A percentile compares a stretch with the other conserved stretches of the same genome.
Evolutionary conservation across 2,797 vertebrate genomes (phyloP).

Genomic region (Onychomys arenicola): DNA sequence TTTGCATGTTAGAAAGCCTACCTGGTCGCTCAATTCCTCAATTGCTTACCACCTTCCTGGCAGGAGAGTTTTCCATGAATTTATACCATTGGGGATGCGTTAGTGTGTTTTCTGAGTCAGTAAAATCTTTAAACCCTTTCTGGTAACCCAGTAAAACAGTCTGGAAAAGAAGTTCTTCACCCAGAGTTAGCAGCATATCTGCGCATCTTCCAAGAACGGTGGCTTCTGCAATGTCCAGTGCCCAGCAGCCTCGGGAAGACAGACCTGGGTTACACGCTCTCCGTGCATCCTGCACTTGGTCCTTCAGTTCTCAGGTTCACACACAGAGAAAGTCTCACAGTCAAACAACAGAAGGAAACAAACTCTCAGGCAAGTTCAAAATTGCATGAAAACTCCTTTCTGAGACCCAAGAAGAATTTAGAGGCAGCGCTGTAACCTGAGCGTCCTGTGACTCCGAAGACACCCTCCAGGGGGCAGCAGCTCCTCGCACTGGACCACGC

Average conservation of each 20-base stretch:
- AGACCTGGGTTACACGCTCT: not conserved
- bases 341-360: constrained; percentile 29
- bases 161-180: not conserved
- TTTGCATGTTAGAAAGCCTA: not conserved
- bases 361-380: not conserved
- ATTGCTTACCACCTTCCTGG: not conserved
- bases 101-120: not conserved
- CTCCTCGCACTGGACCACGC: not conserved
- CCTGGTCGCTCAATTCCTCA: not conserved
- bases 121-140: not conserved
- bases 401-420: not conserved
- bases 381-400: not conserved
- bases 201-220: not conserved
- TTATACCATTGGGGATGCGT: constrained; percentile 12
- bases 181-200: not conserved
- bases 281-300: not conserved
- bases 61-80: not conserved
- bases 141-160: not conserved
- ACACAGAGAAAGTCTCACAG: not conserved
- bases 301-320: not conserved
- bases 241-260: not conserved
- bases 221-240: not conserved
- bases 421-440: not conserved
- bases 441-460: not conserved
- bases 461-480: constrained; percentile 5